phyloP scores from a whole-genome alignment of 1,140 invertebrate species.

The Papilio polyxenes region DNA sequence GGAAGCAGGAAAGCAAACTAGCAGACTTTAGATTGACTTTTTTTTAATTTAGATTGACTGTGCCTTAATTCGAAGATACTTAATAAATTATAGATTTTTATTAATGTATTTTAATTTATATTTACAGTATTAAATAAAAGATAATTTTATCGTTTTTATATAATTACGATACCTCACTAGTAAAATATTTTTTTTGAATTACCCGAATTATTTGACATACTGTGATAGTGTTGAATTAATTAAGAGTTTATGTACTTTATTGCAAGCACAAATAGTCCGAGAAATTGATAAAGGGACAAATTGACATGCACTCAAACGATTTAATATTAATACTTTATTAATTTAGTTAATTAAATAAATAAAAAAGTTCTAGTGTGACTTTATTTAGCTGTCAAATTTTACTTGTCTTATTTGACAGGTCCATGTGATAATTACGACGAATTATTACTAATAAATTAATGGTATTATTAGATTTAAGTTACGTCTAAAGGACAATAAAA shows the following conservation, averaged over 20 bases:
- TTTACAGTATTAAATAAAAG: slow-evolving; percentile 8
- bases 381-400: background rate
- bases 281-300: no score
- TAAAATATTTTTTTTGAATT: background rate
- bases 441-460: slow-evolving; percentile 49
- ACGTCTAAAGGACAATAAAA: slow-evolving; percentile 34
- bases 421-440: slow-evolving; percentile 66
- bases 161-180: background rate
- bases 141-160: background rate
- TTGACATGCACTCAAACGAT: no score
- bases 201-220: background rate
- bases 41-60: slow-evolving; percentile 38
- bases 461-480: slow-evolving; percentile 60
- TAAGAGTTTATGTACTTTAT: no score
- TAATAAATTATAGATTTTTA: slow-evolving; percentile 30
- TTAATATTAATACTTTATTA: no score
- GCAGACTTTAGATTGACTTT: slow-evolving; percentile 55
- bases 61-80: slow-evolving; percentile 36
- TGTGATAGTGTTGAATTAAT: background rate
- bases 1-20: slow-evolving; percentile 62
- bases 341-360: no score
- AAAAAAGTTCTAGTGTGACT: slow-evolving; percentile 45
- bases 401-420: slow-evolving; percentile 44
- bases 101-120: slow-evolving; percentile 29
- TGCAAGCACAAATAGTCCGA: no score